A percentile compares a stretch with the other conserved stretches of the same genome.
These are phyloP conservation scores for Phenacoccus solenopsis DNA, from an alignment of 1,140 invertebrate genomes.

Conservation along the genomic window DNA sequence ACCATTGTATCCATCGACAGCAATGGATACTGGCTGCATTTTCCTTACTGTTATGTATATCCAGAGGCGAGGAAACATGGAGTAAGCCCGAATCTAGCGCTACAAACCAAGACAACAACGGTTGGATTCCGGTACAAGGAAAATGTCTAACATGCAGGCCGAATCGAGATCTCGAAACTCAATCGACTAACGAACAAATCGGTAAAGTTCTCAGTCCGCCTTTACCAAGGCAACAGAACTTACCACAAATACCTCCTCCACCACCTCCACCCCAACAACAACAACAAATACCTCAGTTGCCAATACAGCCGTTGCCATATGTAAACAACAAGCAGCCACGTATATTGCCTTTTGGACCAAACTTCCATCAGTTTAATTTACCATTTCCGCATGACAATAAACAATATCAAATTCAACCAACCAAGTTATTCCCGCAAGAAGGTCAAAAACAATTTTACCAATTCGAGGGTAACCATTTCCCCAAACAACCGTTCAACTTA, in stretches of 20 bases:
- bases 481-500: not conserved
- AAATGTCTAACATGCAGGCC: slow-evolving; percentile 1
- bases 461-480: not conserved
- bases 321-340: not conserved
- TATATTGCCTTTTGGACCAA: not conserved
- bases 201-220: not conserved
- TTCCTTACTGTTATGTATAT: not conserved
- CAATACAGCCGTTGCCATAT: not conserved
- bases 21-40: not conserved
- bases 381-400: not conserved
- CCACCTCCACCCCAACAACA: not conserved
- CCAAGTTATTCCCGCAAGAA: slow-evolving; percentile 2
- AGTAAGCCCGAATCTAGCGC: not conserved
- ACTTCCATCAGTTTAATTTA: not conserved
- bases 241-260: not conserved
- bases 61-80: not conserved
- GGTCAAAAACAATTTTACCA: not conserved
- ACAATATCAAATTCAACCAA: not conserved
- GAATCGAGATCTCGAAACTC: not conserved
- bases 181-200: not conserved
- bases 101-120: not conserved
- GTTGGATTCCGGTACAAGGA: not conserved
- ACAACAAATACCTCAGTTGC: not conserved
- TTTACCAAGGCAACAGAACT: not conserved
- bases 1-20: not conserved